phyloP scores from a whole-genome alignment of 92 coral and sea anemone species.

The Palythoa grandiflora region DNA sequence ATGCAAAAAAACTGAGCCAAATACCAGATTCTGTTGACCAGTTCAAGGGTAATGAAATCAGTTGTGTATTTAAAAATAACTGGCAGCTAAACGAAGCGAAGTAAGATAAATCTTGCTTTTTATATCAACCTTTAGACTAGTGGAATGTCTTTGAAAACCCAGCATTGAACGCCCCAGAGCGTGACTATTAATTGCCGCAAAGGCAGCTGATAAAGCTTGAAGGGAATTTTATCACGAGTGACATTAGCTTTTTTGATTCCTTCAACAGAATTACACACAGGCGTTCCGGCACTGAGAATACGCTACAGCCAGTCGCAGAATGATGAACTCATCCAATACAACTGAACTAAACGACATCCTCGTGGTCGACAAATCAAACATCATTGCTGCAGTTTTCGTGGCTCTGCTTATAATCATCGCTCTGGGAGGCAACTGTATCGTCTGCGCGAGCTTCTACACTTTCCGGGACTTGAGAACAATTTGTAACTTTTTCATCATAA shows the following conservation, averaged over 20 bases:
- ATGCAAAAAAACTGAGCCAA: not conserved
- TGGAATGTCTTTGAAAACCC: not conserved
- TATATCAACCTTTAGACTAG: not conserved
- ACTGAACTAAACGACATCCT: not conserved
- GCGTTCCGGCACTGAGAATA: not conserved
- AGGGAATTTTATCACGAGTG: not conserved
- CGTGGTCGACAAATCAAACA: slow-evolving; percentile 52
- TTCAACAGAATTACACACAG: not conserved
- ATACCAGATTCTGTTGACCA: not conserved
- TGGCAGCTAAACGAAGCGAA: not conserved
- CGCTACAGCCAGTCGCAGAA: too few species aligned
- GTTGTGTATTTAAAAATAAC: not conserved
- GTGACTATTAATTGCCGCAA: not conserved
- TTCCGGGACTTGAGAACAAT: slow-evolving; percentile 87
- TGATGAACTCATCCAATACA: slow-evolving; percentile 29
- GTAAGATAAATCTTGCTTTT: not conserved
- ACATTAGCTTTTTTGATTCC: slow-evolving; percentile 18
- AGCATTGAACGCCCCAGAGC: not conserved
- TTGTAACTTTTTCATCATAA: slow-evolving; percentile 93
- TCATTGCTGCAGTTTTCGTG: slow-evolving; percentile 82
- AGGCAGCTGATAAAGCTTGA: not conserved
- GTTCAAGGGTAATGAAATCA: not conserved
- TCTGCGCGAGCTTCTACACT: slow-evolving; percentile 84
- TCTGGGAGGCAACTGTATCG: slow-evolving; percentile 83
- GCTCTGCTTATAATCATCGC: slow-evolving; percentile 79